Conservation (phyloP, 2,797 vertebrate genomes). For the Sorex maritimensis region DNA sequence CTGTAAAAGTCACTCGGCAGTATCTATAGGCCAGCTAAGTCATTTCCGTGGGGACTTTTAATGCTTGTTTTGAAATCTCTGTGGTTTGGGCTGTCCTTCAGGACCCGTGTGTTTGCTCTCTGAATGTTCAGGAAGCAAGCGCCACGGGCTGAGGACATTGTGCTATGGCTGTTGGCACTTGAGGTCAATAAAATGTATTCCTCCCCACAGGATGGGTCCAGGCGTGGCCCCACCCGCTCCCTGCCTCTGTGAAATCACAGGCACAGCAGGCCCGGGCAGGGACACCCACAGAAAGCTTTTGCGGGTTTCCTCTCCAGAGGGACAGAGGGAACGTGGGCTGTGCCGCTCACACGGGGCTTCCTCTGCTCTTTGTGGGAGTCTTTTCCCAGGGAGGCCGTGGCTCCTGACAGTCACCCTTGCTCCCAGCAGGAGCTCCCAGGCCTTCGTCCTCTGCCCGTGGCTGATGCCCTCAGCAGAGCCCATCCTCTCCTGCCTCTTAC, state of each 20-base stretch:
- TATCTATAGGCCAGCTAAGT: conserved; percentile 21
- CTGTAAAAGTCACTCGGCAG: conserved; percentile 47
- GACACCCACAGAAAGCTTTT: neutral
- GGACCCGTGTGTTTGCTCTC: neutral
- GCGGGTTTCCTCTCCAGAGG: neutral
- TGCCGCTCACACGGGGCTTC: neutral
- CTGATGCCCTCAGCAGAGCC: too few species aligned
- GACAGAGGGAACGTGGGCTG: neutral
- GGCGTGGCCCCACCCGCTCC: neutral
- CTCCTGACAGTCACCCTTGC: too few species aligned
- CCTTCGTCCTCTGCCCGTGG: too few species aligned
- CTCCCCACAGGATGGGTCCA: neutral
- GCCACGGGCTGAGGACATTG: neutral
- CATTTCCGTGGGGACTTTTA: conserved; percentile 19
- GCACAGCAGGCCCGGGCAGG: neutral
- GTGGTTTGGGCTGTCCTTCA: neutral
- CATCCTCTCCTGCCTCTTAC: too few species aligned
- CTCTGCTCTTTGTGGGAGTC: too few species aligned
- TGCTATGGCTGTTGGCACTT: neutral
- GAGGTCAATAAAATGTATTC: neutral
- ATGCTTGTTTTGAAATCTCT: conserved; percentile 41
- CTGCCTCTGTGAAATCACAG: neutral
- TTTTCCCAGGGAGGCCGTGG: too few species aligned
- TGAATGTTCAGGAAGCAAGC: conserved; percentile 23
- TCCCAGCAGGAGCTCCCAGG: neutral